A percentile compares a stretch with the other conserved stretches of the same genome.
These are phyloP conservation scores for Tetheella fluctuosa DNA, from an alignment of 2,888 invertebrate species.

Conservation along the genomic window DNA sequence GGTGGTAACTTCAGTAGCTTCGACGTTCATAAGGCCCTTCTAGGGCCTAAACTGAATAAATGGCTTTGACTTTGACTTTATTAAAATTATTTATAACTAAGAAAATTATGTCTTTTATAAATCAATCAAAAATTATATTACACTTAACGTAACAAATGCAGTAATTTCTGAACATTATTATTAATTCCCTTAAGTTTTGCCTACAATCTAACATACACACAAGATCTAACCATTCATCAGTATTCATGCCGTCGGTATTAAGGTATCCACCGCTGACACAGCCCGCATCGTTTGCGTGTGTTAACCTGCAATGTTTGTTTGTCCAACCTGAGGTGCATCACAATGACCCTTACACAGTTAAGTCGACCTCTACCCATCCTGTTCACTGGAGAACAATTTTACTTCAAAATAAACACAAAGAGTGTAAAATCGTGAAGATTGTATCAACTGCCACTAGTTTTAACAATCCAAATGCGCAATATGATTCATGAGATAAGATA, in stretches of 20 bases:
- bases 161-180: too few relatives aligned
- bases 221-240: slow-evolving; percentile 48
- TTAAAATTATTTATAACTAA: too few relatives aligned
- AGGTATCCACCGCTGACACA: slow-evolving; percentile 51
- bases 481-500: slow-evolving; percentile 40
- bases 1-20: too few relatives aligned
- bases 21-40: too few relatives aligned
- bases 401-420: slow-evolving; percentile 6
- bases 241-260: slow-evolving; percentile 51
- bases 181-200: too few relatives aligned
- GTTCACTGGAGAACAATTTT: slow-evolving; percentile 25
- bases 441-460: slow-evolving; percentile 34
- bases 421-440: slow-evolving; percentile 15
- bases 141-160: too few relatives aligned
- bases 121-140: too few relatives aligned
- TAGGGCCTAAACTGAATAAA: too few relatives aligned
- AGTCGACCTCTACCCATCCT: slow-evolving; percentile 34
- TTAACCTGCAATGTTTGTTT: slow-evolving; percentile 62
- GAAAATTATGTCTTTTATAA: too few relatives aligned
- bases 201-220: slow-evolving; percentile 42
- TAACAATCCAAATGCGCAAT: slow-evolving; percentile 15
- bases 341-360: slow-evolving; percentile 49
- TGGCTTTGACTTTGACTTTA: too few relatives aligned
- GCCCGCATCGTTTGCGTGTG: slow-evolving; percentile 68
- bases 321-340: slow-evolving; percentile 61